Evolutionary conservation across 1,140 invertebrate species (phyloP), one percentile per base, ranked within the genome.

Genomic region (Meteorus sp.): DNA sequence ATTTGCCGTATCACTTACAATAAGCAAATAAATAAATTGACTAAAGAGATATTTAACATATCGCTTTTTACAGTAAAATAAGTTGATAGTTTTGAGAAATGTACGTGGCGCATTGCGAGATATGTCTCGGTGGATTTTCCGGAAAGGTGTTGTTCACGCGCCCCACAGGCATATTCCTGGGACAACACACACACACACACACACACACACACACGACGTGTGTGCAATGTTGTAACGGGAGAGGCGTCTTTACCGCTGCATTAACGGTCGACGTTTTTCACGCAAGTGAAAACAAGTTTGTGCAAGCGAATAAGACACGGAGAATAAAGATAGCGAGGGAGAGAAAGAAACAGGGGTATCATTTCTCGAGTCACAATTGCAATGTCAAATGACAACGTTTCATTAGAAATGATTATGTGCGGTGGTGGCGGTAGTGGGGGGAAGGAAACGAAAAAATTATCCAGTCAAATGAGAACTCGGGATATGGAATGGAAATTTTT

Each of bases 181-280:
- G 8, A 39, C 8, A 39, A n/a, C n/a, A 57, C 61, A 56, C 57
- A 63, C 52, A 62, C 64, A 48, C 25, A 48, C 31, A 22, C 23
- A 15, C 45, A n/a, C n/a, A n/a, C n/a, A n/a, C n/a, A n/a, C n/a
- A n/a, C n/a, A n/a, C n/a, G n/a, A n/a, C n/a, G n/a, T 15, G 53
- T 33, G 65, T 60, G 64, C 66, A 74, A 73, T 66, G 60, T 68
- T 72, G 67, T 78, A 80, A 79, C 77, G 78, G 77, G 75, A 78
- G 78, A 78, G 71, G 73, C 71, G 75, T 80, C 77, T 80, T 79
- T 80, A 79, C 78, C 78, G 78, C 78, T 80, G 78, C 75, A 78
- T 79, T 79, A 79, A 80, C 78, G 78, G 78, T 80, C 69, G 74
- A 41, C 67, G 76, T 80, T 80, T 80, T 80, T 80, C 77, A 72